phyloP scores from a whole-genome alignment of 2,113 vertebrate genomes.

The Trogon melanurus region DNA sequence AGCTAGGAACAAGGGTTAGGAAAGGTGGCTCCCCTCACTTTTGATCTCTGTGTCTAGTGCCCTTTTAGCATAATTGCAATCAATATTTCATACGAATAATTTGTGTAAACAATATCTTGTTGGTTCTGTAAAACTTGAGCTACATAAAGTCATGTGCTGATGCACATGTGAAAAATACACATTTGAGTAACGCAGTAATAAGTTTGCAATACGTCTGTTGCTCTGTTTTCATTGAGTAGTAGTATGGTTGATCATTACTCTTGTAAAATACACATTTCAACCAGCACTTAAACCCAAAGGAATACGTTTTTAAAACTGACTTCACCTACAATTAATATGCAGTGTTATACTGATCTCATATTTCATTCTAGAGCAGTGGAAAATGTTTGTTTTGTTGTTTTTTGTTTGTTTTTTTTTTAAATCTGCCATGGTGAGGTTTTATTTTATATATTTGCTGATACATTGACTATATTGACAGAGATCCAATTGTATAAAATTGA shows the following conservation, averaged over 20 bases:
- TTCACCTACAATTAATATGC: not conserved
- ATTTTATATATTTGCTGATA: not conserved
- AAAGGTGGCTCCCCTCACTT: not conserved
- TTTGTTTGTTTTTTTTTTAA: fast-evolving
- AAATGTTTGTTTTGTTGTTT: not conserved
- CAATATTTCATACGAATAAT: not conserved
- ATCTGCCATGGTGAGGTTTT: not conserved
- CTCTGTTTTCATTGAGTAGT: not conserved
- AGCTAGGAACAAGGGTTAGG: not conserved
- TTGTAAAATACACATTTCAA: not conserved
- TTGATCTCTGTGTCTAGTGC: not conserved
- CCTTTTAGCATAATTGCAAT: not conserved
- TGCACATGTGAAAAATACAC: not conserved
- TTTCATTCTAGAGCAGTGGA: not conserved
- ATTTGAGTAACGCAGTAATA: not conserved
- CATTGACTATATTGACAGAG: not conserved
- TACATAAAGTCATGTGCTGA: fast-evolving
- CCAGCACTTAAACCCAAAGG: not conserved
- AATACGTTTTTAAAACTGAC: not conserved
- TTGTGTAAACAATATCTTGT: not conserved
- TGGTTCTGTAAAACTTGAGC: not conserved
- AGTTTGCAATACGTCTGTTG: not conserved
- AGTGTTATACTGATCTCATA: not conserved
- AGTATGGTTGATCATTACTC: not conserved
- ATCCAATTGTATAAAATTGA: not conserved